Base-by-base conservation (phyloP, 1,140 invertebrate species). In the Euglossa dilemma region DNA sequence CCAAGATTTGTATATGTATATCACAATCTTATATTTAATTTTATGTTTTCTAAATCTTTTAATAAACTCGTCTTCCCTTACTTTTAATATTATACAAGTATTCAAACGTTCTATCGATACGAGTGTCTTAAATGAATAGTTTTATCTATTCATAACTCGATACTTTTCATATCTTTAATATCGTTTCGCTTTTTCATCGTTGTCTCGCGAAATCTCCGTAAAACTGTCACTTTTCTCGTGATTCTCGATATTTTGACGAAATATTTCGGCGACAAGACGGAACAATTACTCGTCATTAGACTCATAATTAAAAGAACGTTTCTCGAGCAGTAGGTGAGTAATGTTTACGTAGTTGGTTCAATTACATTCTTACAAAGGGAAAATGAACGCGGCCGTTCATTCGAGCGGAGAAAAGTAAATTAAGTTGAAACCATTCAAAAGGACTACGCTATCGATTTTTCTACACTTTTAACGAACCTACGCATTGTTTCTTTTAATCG, bases 401-500 rank as follows among this genome's bases (percentile, higher is more conserved):
- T 61, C 54, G 45, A 59, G 3, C n/a, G 12, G 3, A 50, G n/a
- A n/a, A 52, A 59, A 61, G 54, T 79, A 79, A 78, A 78, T 67
- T 67, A 78, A 78, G 23, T 28, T 61, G 66, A 52, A 67, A 67
- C 50, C 28, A 56, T 77, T 67, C 61, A 36, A 79, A 79, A 79
- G 66, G 36, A 47, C 66, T 28, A 36, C 50, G 23, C 61, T 28
- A 77, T 77, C 47, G 74, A 54, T 66, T 77, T 77, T 64, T 64
- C 54, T 23, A 43, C 54, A 57, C 52, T 71, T 59, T 71, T 71
- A 79, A 59, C 77, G 66, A 79, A 71, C 56, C 52, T 11, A 12
- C 7, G 66, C 36, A 79, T 79, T 79, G 77, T 79, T 79, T 61
- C 54, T 61, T 70, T 79, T 71, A 61, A 79, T 79, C 77, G 66